Base-by-base conservation (phyloP, 1,140 invertebrate species). In the Leptinotarsa undecemlineata region DNA sequence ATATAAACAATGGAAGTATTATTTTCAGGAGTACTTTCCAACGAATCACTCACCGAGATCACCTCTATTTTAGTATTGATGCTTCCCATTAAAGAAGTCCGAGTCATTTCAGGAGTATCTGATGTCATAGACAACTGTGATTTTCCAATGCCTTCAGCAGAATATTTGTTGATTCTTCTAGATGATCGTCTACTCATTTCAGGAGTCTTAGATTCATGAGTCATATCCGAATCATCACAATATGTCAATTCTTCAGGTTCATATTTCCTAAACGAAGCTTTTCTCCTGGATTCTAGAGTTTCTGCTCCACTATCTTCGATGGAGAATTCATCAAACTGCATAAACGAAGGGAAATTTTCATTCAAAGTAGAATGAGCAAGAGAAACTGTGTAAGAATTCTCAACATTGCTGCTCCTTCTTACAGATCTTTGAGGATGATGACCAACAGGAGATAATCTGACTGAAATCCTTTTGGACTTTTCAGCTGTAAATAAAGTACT, bases 11-110 rank as follows among this genome's bases (percentile, higher is more conserved):
- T 26, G 1, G 64, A 67, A 17, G 64, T 67, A 26, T 67, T 67
- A 42, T 67, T 67, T 26, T 67, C 64, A 11, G 64, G 64, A 26
- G 64, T 67, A 17, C 64, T 17, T 5, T 67, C 42, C 42, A 67
- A 33, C 1, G 64, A 23, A 17, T 67, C 64, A 67, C 42, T n/a
- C 23, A 67, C 8, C 8, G 8, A 23, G 3, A 67, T 26, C 19
- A 67, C 64, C 26, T 57, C 51, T 15, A 6, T 57, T 57, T 19
- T 19, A 15, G n/a, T 57, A 57, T 57, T 57, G 13, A 42, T 42
- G 33, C n/a, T 19, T 19, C 51, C n/a, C 3, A 57, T 15, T 57
- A 14, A 57, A 57, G 51, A 57, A 57, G 51, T 17, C 51, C 15
- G 51, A 57, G 8, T 57, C 6, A n/a, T 19, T 17, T 57, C 13